A percentile compares a stretch with the other conserved stretches of the same genome.
Evolutionary conservation across 2,888 invertebrate species (phyloP).

Genomic region (Blastobasis lacticolella): DNA sequence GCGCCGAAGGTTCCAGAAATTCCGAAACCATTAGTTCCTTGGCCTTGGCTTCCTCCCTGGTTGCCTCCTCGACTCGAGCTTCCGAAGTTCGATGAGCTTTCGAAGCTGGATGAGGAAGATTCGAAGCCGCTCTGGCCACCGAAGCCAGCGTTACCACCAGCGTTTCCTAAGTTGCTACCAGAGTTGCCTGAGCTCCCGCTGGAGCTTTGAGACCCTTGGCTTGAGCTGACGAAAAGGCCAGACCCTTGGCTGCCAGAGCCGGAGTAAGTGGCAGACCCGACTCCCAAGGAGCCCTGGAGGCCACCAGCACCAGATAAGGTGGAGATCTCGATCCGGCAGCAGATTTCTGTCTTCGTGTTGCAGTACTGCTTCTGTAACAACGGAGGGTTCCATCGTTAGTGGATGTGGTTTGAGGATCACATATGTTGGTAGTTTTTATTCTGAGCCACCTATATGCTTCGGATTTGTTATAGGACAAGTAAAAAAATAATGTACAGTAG

Average conservation of each 20-base stretch:
- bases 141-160: constrained; percentile 10
- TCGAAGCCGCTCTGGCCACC: constrained; percentile 12
- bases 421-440: too few relatives aligned
- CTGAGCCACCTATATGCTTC: too few relatives aligned
- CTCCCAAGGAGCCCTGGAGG: constrained; percentile 39
- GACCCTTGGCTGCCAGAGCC: constrained; percentile 34
- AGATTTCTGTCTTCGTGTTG: constrained; percentile 57
- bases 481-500: too few relatives aligned
- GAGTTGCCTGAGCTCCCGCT: constrained; percentile 10
- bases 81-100: constrained; percentile 12
- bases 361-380: constrained; percentile 67
- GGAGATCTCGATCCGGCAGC: constrained; percentile 58
- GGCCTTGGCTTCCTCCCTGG: constrained; percentile 10
- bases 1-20: constrained; percentile 14
- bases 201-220: constrained; percentile 7
- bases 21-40: constrained; percentile 5
- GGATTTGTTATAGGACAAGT: too few relatives aligned
- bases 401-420: too few relatives aligned
- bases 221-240: constrained; percentile 27
- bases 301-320: constrained; percentile 32
- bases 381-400: too few relatives aligned
- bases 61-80: constrained; percentile 6
- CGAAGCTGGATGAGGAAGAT: constrained; percentile 7
- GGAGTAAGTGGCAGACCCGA: constrained; percentile 40
- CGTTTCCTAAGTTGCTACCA: constrained; percentile 2